Conservation (phyloP, 1,140 invertebrate species). For the Drosophila sulfurigaster region DNA sequence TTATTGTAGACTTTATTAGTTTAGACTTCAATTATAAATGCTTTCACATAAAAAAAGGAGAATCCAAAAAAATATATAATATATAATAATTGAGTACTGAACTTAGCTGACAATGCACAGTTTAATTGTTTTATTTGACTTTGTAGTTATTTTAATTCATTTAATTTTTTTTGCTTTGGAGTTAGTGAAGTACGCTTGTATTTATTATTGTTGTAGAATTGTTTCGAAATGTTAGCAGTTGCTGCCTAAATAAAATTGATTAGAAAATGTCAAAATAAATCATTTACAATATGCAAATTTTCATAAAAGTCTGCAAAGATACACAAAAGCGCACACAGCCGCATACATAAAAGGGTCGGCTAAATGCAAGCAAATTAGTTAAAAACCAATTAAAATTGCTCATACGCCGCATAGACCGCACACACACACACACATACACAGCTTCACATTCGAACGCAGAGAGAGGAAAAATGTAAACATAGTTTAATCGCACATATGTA, state of each 20-base stretch:
- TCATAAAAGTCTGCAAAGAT: constrained; percentile 39
- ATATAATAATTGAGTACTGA: not conserved
- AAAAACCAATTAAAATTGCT: constrained; percentile 81
- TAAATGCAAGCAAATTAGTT: constrained; percentile 76
- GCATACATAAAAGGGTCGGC: constrained; percentile 16
- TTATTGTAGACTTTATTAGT: too few species aligned
- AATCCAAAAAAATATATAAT: too few species aligned
- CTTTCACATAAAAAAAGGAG: too few species aligned
- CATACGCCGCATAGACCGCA: constrained; percentile 66
- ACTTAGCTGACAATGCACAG: not conserved
- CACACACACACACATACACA: constrained; percentile 20
- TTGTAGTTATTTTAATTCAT: not conserved
- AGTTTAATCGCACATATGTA: constrained; percentile 35
- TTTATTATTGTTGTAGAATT: constrained; percentile 32
- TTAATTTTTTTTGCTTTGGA: not conserved
- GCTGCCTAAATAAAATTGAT: constrained; percentile 40
- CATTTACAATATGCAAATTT: constrained; percentile 45
- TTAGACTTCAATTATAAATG: too few species aligned
- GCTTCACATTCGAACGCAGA: not conserved
- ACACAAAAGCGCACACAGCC: constrained; percentile 24
- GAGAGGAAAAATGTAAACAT: constrained; percentile 28
- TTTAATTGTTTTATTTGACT: not conserved
- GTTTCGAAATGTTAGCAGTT: constrained; percentile 4
- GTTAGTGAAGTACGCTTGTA: not conserved
- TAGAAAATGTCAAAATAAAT: constrained; percentile 52